Conservation (phyloP, 2,888 invertebrate species). For the Polydrusus tereticollis region DNA sequence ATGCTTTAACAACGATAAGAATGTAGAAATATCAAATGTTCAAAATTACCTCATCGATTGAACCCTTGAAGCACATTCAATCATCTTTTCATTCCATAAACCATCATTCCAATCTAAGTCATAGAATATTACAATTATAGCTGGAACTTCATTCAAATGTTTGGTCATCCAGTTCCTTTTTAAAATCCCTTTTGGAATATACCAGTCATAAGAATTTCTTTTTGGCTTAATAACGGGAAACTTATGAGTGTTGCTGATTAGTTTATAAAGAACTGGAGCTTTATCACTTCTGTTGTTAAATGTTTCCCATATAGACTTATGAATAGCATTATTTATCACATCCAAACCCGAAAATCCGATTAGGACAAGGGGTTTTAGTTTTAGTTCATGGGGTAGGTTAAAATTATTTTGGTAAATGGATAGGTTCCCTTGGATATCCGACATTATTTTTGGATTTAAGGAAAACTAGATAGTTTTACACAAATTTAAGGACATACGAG, state of each 20-base stretch:
- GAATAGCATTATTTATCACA: conserved; percentile 84
- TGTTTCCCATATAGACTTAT: conserved; percentile 94
- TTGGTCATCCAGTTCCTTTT: conserved; percentile 97
- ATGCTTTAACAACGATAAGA: too few relatives aligned
- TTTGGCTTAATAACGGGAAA: conserved; percentile 91
- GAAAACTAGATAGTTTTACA: neutral
- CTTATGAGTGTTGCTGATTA: conserved; percentile 85
- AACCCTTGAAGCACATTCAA: conserved; percentile 92
- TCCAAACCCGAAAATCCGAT: conserved; percentile 92
- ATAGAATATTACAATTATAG: conserved; percentile 94
- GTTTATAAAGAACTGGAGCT: conserved; percentile 85
- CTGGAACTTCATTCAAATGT: conserved; percentile 89
- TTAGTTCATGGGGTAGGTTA: conserved; percentile 85
- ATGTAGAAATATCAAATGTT: too few relatives aligned
- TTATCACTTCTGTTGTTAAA: conserved; percentile 88
- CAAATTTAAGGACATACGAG: neutral
- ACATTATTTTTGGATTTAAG: neutral
- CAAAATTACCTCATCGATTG: conserved; percentile 78
- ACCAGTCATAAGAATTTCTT: conserved; percentile 94
- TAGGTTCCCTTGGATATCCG: conserved; percentile 51
- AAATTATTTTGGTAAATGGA: conserved; percentile 50
- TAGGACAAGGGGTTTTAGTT: conserved; percentile 86
- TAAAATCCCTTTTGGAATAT: conserved; percentile 93
- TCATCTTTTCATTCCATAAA: conserved; percentile 94
- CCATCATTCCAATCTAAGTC: conserved; percentile 98